Percentiles rank a stretch among this genome's conserved stretches.
Evolutionary conservation across 2,888 invertebrate genomes (phyloP).

Genomic region (Nematopogon swammerdamellus): DNA sequence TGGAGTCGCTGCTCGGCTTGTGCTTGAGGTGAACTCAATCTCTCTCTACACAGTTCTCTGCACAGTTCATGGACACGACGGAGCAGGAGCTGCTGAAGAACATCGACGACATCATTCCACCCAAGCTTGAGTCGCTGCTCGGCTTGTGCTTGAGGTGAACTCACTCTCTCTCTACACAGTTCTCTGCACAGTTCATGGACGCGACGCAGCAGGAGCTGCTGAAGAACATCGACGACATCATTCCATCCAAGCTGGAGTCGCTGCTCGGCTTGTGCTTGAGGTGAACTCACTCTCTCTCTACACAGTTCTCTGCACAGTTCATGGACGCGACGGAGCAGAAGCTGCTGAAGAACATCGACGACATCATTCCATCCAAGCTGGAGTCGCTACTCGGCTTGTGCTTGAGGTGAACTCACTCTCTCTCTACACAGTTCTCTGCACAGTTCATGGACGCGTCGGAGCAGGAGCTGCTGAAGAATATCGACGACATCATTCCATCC

Average conservation of each 20-base stretch:
- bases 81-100: constrained; percentile 89
- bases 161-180: constrained; percentile 21
- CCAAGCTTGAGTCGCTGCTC: constrained; percentile 83
- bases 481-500: constrained; percentile 84
- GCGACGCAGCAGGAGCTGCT: constrained; percentile 89
- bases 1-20: constrained; percentile 88
- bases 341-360: constrained; percentile 83
- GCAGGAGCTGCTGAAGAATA: constrained; percentile 85
- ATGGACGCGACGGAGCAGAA: constrained; percentile 95
- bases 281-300: constrained; percentile 17
- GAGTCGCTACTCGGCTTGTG: constrained; percentile 90
- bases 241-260: constrained; percentile 85
- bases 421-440: constrained; percentile 64
- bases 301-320: constrained; percentile 83
- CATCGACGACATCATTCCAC: constrained; percentile 85
- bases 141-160: constrained; percentile 75
- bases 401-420: constrained; percentile 41
- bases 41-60: constrained; percentile 58
- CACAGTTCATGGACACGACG: constrained; percentile 95
- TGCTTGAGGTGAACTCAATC: constrained; percentile 59
- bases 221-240: constrained; percentile 86
- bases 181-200: constrained; percentile 95
- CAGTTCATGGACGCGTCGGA: constrained; percentile 96
- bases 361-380: constrained; percentile 82
- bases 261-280: constrained; percentile 84